Conservation (phyloP, 2,113 vertebrate species). For the Barnardius zonarius region DNA sequence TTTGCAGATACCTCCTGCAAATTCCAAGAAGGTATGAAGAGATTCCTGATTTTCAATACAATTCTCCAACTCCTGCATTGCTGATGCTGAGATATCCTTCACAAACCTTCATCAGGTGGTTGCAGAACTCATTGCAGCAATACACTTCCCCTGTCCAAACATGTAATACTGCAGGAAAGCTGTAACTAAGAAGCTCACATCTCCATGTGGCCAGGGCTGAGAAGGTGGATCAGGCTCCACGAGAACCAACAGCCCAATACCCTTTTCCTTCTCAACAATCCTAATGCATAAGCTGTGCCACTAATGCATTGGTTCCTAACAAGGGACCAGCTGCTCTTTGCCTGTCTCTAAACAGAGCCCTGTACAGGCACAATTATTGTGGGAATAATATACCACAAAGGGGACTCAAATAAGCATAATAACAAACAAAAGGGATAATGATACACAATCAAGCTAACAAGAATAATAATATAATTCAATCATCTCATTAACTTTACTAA, state of each 20-base stretch:
- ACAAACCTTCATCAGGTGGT: background rate
- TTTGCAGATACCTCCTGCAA: background rate
- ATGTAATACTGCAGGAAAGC: background rate
- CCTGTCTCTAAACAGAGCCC: background rate
- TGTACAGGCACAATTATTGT: background rate
- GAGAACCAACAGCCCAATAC: background rate
- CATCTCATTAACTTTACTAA: slow-evolving; percentile 55
- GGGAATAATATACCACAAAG: slow-evolving; percentile 5
- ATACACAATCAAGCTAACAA: slow-evolving; percentile 48
- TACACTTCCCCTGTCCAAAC: background rate
- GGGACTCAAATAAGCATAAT: slow-evolving; percentile 36
- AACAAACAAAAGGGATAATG: slow-evolving; percentile 51
- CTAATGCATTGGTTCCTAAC: background rate
- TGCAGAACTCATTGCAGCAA: background rate
- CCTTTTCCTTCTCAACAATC: background rate
- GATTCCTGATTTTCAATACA: background rate
- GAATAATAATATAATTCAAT: slow-evolving; percentile 57
- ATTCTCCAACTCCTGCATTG: background rate
- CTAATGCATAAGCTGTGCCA: background rate
- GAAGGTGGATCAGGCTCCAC: background rate
- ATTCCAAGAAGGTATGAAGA: background rate
- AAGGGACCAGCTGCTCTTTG: background rate
- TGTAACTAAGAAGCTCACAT: background rate
- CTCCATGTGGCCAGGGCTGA: background rate
- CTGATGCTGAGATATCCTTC: background rate